These are phyloP conservation scores for Drosophila melanogaster DNA, from an alignment of 1,140 invertebrate genomes.

Conservation along the genomic window DNA sequence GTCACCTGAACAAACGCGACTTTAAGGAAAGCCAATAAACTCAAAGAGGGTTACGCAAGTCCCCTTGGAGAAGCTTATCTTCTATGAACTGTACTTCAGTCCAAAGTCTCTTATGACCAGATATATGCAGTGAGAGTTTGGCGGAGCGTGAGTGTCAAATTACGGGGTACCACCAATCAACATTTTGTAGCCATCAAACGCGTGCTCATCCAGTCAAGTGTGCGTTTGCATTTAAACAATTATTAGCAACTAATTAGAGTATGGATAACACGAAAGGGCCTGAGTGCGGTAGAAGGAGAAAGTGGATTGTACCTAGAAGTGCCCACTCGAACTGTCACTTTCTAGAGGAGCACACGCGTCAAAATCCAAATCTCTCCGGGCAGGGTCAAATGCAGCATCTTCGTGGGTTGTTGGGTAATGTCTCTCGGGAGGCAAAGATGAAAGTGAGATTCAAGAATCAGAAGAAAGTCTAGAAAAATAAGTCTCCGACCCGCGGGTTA, in stretches of 20 bases:
- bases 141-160: slow-evolving; percentile 70
- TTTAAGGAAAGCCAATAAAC: slow-evolving; percentile 39
- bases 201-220: slow-evolving; percentile 34
- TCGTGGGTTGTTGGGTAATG: slow-evolving; percentile 12
- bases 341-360: slow-evolving; percentile 43
- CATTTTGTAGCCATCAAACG: slow-evolving; percentile 33
- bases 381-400: slow-evolving; percentile 40
- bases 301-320: slow-evolving; percentile 54
- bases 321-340: slow-evolving; percentile 50
- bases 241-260: slow-evolving; percentile 72
- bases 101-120: slow-evolving; percentile 10
- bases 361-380: slow-evolving; percentile 33
- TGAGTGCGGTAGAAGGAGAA: slow-evolving; percentile 60
- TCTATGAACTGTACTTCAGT: slow-evolving; percentile 15
- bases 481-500: background rate
- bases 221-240: slow-evolving; percentile 65
- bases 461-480: slow-evolving; percentile 6
- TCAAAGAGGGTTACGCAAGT: slow-evolving; percentile 32
- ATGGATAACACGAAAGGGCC: slow-evolving; percentile 24
- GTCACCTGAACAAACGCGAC: slow-evolving; percentile 29
- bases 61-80: slow-evolving; percentile 20
- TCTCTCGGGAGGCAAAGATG: slow-evolving; percentile 3
- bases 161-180: slow-evolving; percentile 21
- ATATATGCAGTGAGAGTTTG: slow-evolving; percentile 45
- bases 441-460: slow-evolving; percentile 29